Percentiles rank a stretch among this genome's conserved stretches.
Conservation (phyloP, 2,797 vertebrate species). For the Takifugu ocellatus region DNA sequence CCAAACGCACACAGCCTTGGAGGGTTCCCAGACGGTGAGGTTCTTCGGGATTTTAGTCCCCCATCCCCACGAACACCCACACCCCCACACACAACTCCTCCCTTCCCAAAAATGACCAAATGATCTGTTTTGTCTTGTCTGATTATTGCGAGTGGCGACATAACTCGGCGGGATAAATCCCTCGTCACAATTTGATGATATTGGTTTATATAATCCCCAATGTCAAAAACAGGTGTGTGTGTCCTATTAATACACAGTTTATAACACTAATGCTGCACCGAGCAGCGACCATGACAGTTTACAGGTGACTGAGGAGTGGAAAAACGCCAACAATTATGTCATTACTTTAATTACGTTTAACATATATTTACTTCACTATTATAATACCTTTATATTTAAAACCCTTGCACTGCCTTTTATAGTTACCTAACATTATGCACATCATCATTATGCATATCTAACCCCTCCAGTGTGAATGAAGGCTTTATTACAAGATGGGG, state of each 20-base stretch:
- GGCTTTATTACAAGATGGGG: background rate
- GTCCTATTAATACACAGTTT: background rate
- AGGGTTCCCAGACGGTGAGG: background rate
- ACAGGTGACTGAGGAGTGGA: too few relatives aligned
- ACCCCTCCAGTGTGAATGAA: background rate
- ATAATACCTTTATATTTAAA: too few relatives aligned
- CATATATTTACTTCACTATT: too few relatives aligned
- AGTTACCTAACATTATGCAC: too few relatives aligned
- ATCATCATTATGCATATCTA: too few relatives aligned
- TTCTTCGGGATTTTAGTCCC: too few relatives aligned
- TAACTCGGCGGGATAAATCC: constrained; percentile 20
- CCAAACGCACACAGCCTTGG: constrained; percentile 10
- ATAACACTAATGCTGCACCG: background rate
- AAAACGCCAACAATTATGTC: too few relatives aligned
- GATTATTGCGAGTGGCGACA: background rate
- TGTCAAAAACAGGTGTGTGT: background rate
- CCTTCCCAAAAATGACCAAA: background rate
- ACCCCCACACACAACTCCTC: background rate
- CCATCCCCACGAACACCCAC: too few relatives aligned
- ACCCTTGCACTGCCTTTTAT: too few relatives aligned
- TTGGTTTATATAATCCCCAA: constrained; percentile 14
- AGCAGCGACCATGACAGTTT: background rate
- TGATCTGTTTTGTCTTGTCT: background rate
- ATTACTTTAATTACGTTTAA: too few relatives aligned
- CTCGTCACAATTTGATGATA: constrained; percentile 15